Percentiles rank a stretch among this genome's conserved stretches.
Evolutionary conservation across 2,113 vertebrate species (phyloP).

Genomic region (Hemiprocne comata): DNA sequence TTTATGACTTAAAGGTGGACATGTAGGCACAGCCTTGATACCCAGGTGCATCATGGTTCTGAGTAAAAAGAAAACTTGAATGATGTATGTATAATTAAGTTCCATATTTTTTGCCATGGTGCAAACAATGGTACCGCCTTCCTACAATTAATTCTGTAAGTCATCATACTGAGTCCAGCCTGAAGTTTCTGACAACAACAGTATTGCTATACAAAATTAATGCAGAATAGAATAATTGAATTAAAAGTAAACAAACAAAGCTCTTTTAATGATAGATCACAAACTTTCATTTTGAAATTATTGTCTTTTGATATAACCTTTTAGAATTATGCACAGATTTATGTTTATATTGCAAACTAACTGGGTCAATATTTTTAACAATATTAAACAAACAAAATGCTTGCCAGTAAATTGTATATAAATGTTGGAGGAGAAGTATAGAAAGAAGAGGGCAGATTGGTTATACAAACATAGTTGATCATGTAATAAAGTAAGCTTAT

Average conservation of each 20-base stretch:
- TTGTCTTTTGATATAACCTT: background rate
- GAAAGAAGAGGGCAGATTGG: background rate
- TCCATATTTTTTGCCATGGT: background rate
- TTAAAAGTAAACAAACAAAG: background rate
- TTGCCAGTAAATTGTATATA: background rate
- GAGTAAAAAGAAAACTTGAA: background rate
- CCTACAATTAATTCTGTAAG: background rate
- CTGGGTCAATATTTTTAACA: background rate
- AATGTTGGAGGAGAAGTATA: background rate
- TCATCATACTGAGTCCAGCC: background rate
- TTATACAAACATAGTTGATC: background rate
- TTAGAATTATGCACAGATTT: background rate
- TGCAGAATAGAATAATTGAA: background rate
- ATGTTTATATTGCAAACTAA: background rate
- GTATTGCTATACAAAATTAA: background rate
- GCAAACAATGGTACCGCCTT: background rate
- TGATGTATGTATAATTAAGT: background rate
- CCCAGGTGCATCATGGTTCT: background rate
- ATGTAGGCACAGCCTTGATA: background rate
- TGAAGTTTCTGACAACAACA: background rate
- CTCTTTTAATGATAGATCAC: background rate
- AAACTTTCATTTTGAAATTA: background rate
- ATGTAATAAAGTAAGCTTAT: background rate
- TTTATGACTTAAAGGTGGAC: background rate
- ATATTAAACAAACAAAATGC: background rate